phyloP scores from a whole-genome alignment of 2,888 invertebrate species.

The Palloptera scutellata region DNA sequence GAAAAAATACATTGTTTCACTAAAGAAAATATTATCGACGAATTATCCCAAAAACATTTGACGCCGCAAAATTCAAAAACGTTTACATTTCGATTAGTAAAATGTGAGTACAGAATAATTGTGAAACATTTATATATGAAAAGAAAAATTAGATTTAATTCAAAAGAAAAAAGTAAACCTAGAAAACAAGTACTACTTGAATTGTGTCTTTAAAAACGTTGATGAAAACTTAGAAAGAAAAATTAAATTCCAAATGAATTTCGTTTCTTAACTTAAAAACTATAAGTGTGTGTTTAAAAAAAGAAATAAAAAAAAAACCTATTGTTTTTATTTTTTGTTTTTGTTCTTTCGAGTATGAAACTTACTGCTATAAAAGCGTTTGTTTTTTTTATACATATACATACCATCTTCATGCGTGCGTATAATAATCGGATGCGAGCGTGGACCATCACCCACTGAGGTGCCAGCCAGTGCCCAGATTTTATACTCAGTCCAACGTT shows the following conservation, averaged over 20 bases:
- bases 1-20: slow-evolving; percentile 29
- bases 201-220: too few relatives aligned
- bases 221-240: slow-evolving; percentile 6
- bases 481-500: slow-evolving; percentile 95
- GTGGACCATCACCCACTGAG: slow-evolving; percentile 94
- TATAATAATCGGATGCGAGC: slow-evolving; percentile 89
- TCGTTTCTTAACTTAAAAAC: neutral
- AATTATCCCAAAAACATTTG: slow-evolving; percentile 31
- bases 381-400: slow-evolving; percentile 65
- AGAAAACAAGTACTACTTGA: too few relatives aligned
- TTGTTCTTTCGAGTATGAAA: too few relatives aligned
- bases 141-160: too few relatives aligned
- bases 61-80: slow-evolving; percentile 31
- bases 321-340: neutral
- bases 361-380: too few relatives aligned
- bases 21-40: slow-evolving; percentile 26
- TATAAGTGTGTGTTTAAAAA: neutral
- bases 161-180: neutral
- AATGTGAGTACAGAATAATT: slow-evolving; percentile 3
- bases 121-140: too few relatives aligned
- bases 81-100: slow-evolving; percentile 24
- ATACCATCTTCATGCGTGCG: slow-evolving; percentile 99
- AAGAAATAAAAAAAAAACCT: neutral
- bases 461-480: slow-evolving; percentile 97
- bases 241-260: neutral